These are phyloP conservation scores for Pholis gunnellus DNA, from an alignment of 2,113 vertebrate species.

Conservation along the genomic window DNA sequence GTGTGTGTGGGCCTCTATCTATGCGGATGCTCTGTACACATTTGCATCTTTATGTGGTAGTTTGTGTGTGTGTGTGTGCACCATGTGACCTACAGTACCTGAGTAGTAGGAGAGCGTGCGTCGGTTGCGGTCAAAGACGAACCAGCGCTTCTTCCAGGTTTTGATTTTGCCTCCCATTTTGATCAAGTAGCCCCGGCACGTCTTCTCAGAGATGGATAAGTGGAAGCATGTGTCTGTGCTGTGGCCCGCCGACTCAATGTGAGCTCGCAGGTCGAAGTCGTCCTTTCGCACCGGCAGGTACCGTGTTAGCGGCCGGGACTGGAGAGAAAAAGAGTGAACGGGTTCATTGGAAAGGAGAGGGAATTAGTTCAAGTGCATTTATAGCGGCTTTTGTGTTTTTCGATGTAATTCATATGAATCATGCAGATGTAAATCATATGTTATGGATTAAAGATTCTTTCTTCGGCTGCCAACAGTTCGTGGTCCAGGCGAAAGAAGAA, in stretches of 20 bases:
- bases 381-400: background rate
- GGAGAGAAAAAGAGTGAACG: background rate
- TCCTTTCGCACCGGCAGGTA: slow-evolving; percentile 95
- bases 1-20: background rate
- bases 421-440: slow-evolving; percentile 17
- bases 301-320: slow-evolving; percentile 96
- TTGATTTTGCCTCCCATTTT: slow-evolving; percentile 99
- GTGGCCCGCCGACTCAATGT: slow-evolving; percentile 95
- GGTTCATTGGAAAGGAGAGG: background rate
- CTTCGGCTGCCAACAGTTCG: slow-evolving; percentile 29
- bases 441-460: slow-evolving; percentile 34
- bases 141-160: slow-evolving; percentile 98
- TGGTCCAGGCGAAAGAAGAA: background rate
- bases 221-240: slow-evolving; percentile 94
- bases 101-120: slow-evolving; percentile 94
- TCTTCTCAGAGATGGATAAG: slow-evolving; percentile 94
- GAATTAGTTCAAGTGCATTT: background rate
- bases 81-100: slow-evolving; percentile 77
- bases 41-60: background rate
- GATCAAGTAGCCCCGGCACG: slow-evolving; percentile 94
- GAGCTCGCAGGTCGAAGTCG: slow-evolving; percentile 93
- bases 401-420: background rate
- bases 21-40: background rate
- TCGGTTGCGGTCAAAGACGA: slow-evolving; percentile 95
- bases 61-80: background rate